Evolutionary conservation across 1,140 invertebrate species (phyloP).

Genomic region (Chironomus striatipennis): DNA sequence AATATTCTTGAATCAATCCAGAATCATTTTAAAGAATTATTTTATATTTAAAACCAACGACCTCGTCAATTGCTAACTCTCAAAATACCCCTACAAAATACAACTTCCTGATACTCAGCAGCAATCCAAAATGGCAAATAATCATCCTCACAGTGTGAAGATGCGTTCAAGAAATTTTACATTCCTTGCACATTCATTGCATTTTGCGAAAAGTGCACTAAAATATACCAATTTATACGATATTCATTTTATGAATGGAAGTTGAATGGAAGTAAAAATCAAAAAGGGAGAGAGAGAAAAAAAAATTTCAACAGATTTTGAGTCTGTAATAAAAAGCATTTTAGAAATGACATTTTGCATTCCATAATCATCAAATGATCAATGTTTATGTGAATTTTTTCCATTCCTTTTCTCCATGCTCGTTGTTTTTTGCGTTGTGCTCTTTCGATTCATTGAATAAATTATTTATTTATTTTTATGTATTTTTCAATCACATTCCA

Average conservation of each 20-base stretch:
- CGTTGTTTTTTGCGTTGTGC: background rate
- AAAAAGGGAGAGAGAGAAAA: too few relatives aligned
- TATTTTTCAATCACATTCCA: background rate
- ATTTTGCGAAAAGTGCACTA: background rate
- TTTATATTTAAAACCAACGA: too few relatives aligned
- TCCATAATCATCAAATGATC: slow-evolving; percentile 16
- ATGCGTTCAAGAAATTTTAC: too few relatives aligned
- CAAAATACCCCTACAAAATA: too few relatives aligned
- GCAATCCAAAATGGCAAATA: too few relatives aligned
- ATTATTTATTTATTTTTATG: background rate
- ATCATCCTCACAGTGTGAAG: too few relatives aligned
- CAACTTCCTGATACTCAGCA: too few relatives aligned
- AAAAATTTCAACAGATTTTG: background rate
- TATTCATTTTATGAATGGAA: background rate
- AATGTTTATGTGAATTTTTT: slow-evolving; percentile 20
- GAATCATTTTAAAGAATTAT: too few relatives aligned
- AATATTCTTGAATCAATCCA: too few relatives aligned
- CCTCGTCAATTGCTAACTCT: too few relatives aligned
- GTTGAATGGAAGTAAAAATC: background rate
- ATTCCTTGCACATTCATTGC: background rate
- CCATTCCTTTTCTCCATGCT: background rate
- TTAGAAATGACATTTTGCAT: slow-evolving; percentile 22
- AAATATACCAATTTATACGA: background rate
- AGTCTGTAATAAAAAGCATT: slow-evolving; percentile 18
- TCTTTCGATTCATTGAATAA: slow-evolving; percentile 5